A percentile compares a stretch with the other conserved stretches of the same genome.
Evolutionary conservation across 1,140 invertebrate genomes (phyloP).

Genomic region (Uloborus diversus): DNA sequence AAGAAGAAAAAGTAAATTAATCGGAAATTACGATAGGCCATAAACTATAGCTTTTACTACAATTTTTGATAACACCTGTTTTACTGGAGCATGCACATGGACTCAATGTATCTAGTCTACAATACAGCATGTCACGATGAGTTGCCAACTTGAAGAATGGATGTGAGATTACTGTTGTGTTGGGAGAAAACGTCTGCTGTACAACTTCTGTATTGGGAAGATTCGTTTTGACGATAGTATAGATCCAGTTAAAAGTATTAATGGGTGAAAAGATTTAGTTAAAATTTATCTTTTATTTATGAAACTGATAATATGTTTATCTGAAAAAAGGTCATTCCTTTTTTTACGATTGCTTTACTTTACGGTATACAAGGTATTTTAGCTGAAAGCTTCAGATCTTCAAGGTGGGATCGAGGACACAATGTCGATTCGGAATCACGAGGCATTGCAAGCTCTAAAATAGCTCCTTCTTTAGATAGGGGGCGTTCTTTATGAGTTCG

Average conservation of each 20-base stretch:
- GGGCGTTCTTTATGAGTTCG: too few species aligned
- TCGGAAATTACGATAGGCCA: too few species aligned
- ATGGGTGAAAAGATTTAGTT: not conserved
- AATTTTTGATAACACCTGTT: not conserved
- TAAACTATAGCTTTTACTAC: too few species aligned
- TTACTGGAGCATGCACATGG: not conserved
- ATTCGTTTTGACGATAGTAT: not conserved
- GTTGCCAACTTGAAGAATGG: not conserved
- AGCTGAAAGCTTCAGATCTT: too few species aligned
- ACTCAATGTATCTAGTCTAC: constrained; percentile 46
- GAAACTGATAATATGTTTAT: not conserved
- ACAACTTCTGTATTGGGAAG: not conserved
- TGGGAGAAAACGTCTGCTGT: not conserved
- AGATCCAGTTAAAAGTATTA: not conserved
- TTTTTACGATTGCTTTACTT: too few species aligned
- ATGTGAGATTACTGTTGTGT: constrained; percentile 3
- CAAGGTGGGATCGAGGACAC: too few species aligned
- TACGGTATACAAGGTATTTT: too few species aligned
- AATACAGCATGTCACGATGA: constrained; percentile 5
- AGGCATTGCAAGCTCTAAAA: too few species aligned
- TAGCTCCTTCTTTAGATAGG: too few species aligned
- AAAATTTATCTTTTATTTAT: constrained; percentile 11
- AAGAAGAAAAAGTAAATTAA: constrained; percentile 41
- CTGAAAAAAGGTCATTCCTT: not conserved
- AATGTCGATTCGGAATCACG: too few species aligned